Percentiles rank a stretch among this genome's conserved stretches.
phyloP scores from a whole-genome alignment of 2,888 invertebrate species.

The Athalia cordata region DNA sequence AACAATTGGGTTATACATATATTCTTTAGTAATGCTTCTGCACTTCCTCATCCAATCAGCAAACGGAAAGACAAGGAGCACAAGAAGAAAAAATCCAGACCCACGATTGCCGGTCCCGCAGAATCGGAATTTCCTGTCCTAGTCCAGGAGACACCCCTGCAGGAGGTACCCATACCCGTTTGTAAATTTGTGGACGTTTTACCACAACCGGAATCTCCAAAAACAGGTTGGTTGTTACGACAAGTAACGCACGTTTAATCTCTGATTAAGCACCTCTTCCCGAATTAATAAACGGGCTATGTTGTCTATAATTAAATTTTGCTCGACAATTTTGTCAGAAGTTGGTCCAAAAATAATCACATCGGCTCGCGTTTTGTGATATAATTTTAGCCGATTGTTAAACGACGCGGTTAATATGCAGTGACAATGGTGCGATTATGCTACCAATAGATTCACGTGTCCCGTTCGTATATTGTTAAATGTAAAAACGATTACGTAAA shows the following conservation, averaged over 20 bases:
- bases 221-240: conserved; percentile 54
- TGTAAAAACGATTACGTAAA: background rate
- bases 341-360: no score
- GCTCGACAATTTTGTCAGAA: no score
- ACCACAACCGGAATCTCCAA: conserved; percentile 46
- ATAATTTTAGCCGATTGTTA: background rate
- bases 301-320: no score
- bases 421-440: conserved; percentile 4
- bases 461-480: background rate
- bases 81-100: conserved; percentile 77
- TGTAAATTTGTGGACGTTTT: background rate
- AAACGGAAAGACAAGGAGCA: conserved; percentile 79
- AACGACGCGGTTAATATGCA: background rate
- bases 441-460: conserved; percentile 10
- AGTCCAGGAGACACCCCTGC: conserved; percentile 49
- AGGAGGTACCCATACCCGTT: conserved; percentile 26
- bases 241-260: background rate
- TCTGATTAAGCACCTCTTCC: background rate
- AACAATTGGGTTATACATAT: background rate
- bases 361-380: no score
- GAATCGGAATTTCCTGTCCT: conserved; percentile 49
- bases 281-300: background rate
- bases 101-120: conserved; percentile 44
- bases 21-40: conserved; percentile 68
- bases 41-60: conserved; percentile 73